A percentile compares a stretch with the other conserved stretches of the same genome.
These are phyloP conservation scores for Sminthurides aquaticus DNA, from an alignment of 2,888 invertebrate genomes.

Conservation along the genomic window DNA sequence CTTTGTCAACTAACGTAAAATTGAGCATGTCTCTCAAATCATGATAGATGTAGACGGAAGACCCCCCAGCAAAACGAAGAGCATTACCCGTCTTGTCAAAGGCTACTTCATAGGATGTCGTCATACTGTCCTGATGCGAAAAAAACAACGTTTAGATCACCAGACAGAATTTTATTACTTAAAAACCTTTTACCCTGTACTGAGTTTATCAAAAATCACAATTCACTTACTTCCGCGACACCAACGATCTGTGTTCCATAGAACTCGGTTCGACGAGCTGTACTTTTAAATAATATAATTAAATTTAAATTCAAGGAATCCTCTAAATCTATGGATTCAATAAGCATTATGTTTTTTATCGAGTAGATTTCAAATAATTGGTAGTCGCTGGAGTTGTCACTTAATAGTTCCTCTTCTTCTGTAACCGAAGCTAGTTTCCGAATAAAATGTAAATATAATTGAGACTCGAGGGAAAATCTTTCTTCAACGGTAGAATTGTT, in stretches of 20 bases:
- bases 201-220: no score
- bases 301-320: not conserved
- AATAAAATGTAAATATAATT: not conserved
- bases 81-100: not conserved
- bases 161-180: no score
- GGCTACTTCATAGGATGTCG: not conserved
- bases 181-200: no score
- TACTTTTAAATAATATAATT: not conserved
- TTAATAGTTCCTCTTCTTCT: not conserved
- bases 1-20: conserved; percentile 6
- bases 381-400: not conserved
- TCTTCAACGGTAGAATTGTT: not conserved
- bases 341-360: not conserved
- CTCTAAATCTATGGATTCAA: not conserved
- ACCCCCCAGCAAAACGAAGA: not conserved
- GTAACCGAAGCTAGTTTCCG: not conserved
- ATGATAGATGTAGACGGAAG: not conserved
- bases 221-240: not conserved
- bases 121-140: conserved; percentile 1
- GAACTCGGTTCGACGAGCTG: not conserved
- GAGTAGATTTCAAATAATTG: not conserved
- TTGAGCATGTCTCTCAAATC: not conserved
- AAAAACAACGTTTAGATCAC: no score
- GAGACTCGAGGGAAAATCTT: not conserved
- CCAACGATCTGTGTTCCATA: not conserved